phyloP scores from a whole-genome alignment of 2,888 invertebrate species.

The Julus scandinavius region DNA sequence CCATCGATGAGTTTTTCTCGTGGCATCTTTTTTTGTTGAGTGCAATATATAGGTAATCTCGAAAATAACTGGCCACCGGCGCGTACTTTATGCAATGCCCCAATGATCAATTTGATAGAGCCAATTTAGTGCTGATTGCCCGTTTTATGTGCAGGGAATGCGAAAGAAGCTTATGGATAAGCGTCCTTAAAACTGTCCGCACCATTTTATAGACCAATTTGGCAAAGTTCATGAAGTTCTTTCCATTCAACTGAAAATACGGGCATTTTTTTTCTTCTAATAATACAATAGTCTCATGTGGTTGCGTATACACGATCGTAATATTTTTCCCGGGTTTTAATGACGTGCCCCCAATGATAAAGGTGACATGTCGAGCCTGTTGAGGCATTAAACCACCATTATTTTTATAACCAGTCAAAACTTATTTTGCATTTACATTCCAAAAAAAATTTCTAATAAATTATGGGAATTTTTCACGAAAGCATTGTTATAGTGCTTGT shows the following conservation, averaged over 20 bases:
- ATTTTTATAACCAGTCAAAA: background rate
- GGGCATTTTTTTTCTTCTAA: background rate
- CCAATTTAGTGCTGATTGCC: constrained; percentile 42
- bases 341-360: background rate
- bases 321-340: background rate
- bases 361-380: background rate
- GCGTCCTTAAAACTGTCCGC: constrained; percentile 17
- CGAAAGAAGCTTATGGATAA: constrained; percentile 40
- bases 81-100: constrained; percentile 27
- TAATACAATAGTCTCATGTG: constrained; percentile 1
- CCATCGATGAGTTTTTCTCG: background rate
- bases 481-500: background rate
- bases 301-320: background rate
- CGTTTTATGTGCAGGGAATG: constrained; percentile 14
- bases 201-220: constrained; percentile 36
- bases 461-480: background rate
- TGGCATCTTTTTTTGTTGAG: background rate
- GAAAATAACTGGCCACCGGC: background rate
- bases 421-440: background rate
- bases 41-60: background rate
- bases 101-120: constrained; percentile 35
- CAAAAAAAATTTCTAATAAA: background rate
- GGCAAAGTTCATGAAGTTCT: constrained; percentile 14
- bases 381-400: background rate
- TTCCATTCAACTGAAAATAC: constrained; percentile 13